Evolutionary conservation across 2,888 invertebrate species (phyloP), one percentile per base, ranked within the genome.

Genomic region (Cerastoderma edule): DNA sequence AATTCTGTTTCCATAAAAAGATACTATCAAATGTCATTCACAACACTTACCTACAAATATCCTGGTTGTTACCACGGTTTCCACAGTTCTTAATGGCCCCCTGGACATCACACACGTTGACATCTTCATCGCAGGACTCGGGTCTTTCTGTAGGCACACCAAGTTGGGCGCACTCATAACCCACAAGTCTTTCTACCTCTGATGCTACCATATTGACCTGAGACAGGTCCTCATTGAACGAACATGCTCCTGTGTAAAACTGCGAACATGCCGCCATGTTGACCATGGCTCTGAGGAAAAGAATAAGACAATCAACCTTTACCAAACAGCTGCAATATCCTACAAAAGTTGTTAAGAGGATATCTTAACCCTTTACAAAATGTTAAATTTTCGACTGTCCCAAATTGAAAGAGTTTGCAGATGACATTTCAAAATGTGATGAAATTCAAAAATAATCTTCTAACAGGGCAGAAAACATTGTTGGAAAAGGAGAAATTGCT

Each of bases 231-330:
- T 4, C n/a, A n/a, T 46, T 35, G 10, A n/a, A n/a, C 2, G 24
- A 2, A 50, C 74, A 75, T 22, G 65, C 33, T 13, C 66, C 66
- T 16, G 69, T 75, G 28, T 75, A 57, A 27, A 57, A 69, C 53
- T 70, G 69, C 6, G 50, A 46, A 48, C 77, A 77, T 4, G 66
- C 73, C n/a, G 70, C 24, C 77, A 77, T 77, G 46, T 70, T 69
- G 39, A 69, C 67, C n/a, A 57, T 56, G 10, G 64, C 64, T 27
- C 76, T 76, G 67, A 35, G 48, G 53, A 57, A 1, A 28, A 27
- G n/a, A n/a, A n/a, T n/a, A n/a, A n/a, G n/a, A n/a, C n/a, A n/a
- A n/a, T n/a, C n/a, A n/a, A n/a, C n/a, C n/a, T n/a, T n/a, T n/a
- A n/a, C n/a, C n/a, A n/a, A n/a, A n/a, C n/a, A n/a, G n/a, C n/a